These are phyloP conservation scores for Sus scrofa DNA, from an alignment of 2,113 vertebrate genomes.

Conservation along the genomic window DNA sequence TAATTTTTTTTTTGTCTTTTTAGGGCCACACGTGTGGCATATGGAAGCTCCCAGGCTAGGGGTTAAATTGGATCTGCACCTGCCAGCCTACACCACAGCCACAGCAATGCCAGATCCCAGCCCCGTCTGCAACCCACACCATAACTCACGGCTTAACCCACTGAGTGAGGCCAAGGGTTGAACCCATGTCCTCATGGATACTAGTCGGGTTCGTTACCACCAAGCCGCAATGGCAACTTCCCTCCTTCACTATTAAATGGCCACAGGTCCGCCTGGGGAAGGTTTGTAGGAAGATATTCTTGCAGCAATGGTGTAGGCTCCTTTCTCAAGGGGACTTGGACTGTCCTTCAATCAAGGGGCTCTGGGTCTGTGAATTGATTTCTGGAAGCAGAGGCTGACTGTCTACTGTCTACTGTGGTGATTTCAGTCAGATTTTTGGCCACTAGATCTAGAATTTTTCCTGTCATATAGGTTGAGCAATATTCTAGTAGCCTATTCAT, in stretches of 20 bases:
- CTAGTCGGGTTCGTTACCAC: too few species aligned
- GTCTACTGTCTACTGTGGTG: background rate
- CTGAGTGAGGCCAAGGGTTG: too few species aligned
- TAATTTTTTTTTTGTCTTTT: too few species aligned
- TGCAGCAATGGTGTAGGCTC: background rate
- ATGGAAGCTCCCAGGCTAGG: too few species aligned
- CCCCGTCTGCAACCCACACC: too few species aligned
- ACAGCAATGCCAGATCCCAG: too few species aligned
- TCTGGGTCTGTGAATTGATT: background rate
- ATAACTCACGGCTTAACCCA: too few species aligned
- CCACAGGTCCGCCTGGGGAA: background rate
- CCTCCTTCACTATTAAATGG: background rate
- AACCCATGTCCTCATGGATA: too few species aligned
- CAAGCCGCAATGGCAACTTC: too few species aligned
- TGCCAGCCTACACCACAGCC: too few species aligned
- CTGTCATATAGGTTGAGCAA: background rate
- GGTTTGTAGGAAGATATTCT: background rate
- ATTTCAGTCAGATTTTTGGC: conserved; percentile 12
- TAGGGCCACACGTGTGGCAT: too few species aligned
- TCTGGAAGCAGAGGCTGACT: background rate
- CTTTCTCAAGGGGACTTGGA: background rate
- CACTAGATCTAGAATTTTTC: conserved; percentile 11
- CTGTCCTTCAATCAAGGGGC: background rate
- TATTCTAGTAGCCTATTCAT: background rate
- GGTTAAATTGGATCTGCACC: too few species aligned